phyloP scores from a whole-genome alignment of 2,888 invertebrate species.

The Nomada hirtipes region DNA sequence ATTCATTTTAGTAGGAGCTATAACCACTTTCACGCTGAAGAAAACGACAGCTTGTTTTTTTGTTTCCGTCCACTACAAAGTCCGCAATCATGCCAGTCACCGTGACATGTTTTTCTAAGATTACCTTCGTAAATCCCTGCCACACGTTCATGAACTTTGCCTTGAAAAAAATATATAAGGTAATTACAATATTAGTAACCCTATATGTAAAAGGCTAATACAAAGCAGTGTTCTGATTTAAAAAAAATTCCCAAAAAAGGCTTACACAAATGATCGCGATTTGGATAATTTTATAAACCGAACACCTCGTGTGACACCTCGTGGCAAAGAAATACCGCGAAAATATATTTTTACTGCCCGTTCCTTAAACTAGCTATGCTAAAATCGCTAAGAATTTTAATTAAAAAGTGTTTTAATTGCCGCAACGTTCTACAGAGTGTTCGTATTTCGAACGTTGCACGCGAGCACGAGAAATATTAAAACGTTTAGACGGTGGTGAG shows the following conservation, averaged over 20 bases:
- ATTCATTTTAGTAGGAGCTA: not conserved
- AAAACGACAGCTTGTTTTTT: not conserved
- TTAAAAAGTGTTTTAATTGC: slow-evolving; percentile 45
- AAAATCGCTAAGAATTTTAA: not conserved
- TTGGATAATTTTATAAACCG: too few relatives aligned
- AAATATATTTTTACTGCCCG: not conserved
- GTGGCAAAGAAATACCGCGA: too few relatives aligned
- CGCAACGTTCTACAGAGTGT: not conserved
- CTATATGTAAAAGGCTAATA: not conserved
- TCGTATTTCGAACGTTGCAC: not conserved
- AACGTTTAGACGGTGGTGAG: slow-evolving; percentile 5
- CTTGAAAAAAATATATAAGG: not conserved
- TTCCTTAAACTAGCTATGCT: not conserved
- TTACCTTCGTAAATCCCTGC: not conserved
- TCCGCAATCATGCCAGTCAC: not conserved
- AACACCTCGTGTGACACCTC: too few relatives aligned
- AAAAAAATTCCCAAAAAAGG: not conserved
- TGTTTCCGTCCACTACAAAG: not conserved
- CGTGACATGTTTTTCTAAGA: not conserved
- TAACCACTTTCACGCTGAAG: not conserved
- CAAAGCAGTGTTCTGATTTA: too few relatives aligned
- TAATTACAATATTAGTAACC: not conserved
- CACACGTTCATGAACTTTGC: not conserved
- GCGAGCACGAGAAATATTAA: slow-evolving; percentile 8
- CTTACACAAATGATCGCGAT: too few relatives aligned